Percentiles rank a stretch among this genome's conserved stretches.
phyloP scores from a whole-genome alignment of 2,888 invertebrate genomes.

The Bursaphelenchus okinawaensis region DNA sequence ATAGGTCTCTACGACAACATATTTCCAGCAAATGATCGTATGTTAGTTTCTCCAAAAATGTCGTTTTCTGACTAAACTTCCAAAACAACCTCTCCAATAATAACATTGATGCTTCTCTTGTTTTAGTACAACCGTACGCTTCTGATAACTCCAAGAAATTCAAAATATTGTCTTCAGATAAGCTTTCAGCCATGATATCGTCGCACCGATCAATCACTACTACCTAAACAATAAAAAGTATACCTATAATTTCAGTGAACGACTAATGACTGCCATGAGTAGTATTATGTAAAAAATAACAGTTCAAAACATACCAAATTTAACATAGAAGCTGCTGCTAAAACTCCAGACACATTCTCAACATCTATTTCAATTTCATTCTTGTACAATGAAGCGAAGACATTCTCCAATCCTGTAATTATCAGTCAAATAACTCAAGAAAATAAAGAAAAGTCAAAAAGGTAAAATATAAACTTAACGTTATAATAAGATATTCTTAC shows the following conservation, averaged over 20 bases:
- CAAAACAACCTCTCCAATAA: slow-evolving; percentile 34
- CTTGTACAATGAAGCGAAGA: slow-evolving; percentile 43
- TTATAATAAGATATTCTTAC: background rate
- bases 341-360: slow-evolving; percentile 34
- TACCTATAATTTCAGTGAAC: background rate
- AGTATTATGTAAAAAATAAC: background rate
- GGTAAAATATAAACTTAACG: too few species aligned
- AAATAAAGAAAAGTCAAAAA: slow-evolving; percentile 9
- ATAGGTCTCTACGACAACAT: slow-evolving; percentile 32
- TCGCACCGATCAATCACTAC: slow-evolving; percentile 36
- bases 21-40: slow-evolving; percentile 18
- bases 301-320: slow-evolving; percentile 35
- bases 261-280: background rate
- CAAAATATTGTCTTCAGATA: slow-evolving; percentile 30
- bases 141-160: slow-evolving; percentile 27
- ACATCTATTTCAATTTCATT: slow-evolving; percentile 46
- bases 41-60: slow-evolving; percentile 27
- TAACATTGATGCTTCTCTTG: slow-evolving; percentile 6
- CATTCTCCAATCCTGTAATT: slow-evolving; percentile 43
- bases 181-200: slow-evolving; percentile 31
- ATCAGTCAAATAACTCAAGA: too few species aligned
- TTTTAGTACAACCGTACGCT: slow-evolving; percentile 27
- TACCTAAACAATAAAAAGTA: slow-evolving; percentile 22
- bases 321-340: slow-evolving; percentile 39
- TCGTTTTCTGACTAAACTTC: slow-evolving; percentile 24